phyloP scores from a whole-genome alignment of 2,113 vertebrate genomes.

The Crotalus tigris region DNA sequence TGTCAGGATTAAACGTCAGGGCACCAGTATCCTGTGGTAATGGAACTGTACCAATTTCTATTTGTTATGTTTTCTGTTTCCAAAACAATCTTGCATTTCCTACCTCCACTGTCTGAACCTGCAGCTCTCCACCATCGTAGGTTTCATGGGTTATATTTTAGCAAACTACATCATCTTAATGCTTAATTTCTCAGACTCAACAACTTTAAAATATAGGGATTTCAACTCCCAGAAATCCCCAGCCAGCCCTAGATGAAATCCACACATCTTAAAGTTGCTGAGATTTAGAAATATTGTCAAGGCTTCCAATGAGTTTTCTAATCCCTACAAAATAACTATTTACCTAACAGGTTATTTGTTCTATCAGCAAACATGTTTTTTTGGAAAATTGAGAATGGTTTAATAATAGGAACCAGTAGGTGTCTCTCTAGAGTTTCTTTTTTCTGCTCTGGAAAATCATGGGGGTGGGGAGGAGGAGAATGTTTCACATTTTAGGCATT shows the following conservation, averaged over 20 bases:
- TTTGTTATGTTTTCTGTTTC: not conserved
- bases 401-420: slow-evolving; percentile 23
- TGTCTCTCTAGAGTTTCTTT: slow-evolving; percentile 46
- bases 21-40: not conserved
- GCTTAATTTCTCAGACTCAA: not conserved
- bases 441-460: fast-evolving
- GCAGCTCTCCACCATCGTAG: not conserved
- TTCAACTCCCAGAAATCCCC: not conserved
- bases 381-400: not conserved
- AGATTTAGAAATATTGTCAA: not conserved
- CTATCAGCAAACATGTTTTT: not conserved
- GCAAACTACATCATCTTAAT: not conserved
- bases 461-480: not conserved
- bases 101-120: not conserved
- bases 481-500: not conserved
- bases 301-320: not conserved
- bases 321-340: not conserved
- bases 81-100: not conserved
- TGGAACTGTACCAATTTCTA: not conserved
- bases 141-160: not conserved
- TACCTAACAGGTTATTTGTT: not conserved
- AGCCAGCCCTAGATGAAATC: not conserved
- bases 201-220: not conserved
- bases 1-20: not conserved
- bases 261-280: not conserved